Base-by-base conservation (phyloP, 2,888 invertebrate genomes). In the Meloe dianella region DNA sequence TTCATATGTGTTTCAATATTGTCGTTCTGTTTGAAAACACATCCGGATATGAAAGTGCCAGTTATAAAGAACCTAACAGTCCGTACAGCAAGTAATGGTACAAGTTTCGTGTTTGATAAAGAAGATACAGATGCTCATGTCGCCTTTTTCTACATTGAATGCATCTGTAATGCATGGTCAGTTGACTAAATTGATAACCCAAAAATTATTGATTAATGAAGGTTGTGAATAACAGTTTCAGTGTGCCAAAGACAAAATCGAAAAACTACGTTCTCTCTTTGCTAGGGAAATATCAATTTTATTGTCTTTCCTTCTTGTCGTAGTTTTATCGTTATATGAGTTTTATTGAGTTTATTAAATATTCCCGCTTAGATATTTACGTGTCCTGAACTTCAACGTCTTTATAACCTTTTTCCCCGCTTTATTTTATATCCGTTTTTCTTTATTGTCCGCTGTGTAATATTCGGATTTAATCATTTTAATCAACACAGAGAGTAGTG, bases 21-120 rank as follows among this genome's bases (percentile, higher is more conserved):
- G 85, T 97, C 98, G 77, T 99, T 99, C 88, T 99, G 99, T 87
- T 90, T 99, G 83, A 99, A 99, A 89, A 99, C 99, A 59, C 98
- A 98, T 86, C 98, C 99, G 73, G 98, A 96, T 85, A 95, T 98
- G 94, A 89, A 97, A 79, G 95, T 95, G 79, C 97, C 97, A 71
- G 90, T 93, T 79, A 92, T 96, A 76, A 88, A 89, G 78, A 93
- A 94, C 85, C 89, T 91, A 79, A 89, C 92, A 70, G 92, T 95
- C 77, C 89, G 89, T 75, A 92, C 91, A 57, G 90, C 92, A 57
- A 89, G 89, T 79, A 91, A 92, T 79, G 88, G 89, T 74, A 90
- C 90, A 65, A 89, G 89, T 74, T 96, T 94, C 93, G 92, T 91
- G 65, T 85, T 97, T 80, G 96, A 97, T 86, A 94, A 94, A 72